Conservation (phyloP, 2,797 vertebrate species). For the Pangasius krempfi region DNA sequence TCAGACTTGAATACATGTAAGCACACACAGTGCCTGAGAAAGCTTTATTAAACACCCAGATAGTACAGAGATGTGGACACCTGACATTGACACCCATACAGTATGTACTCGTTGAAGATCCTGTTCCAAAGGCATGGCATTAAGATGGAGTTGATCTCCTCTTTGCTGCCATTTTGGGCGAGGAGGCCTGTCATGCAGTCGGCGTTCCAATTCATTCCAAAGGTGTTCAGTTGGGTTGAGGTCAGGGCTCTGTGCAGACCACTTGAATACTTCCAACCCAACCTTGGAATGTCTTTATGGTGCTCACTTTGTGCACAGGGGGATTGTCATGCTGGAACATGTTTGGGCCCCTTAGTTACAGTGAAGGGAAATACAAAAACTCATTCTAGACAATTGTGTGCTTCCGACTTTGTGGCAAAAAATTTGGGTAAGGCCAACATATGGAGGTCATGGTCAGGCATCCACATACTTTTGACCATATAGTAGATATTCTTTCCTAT, state of each 20-base stretch:
- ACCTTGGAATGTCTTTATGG: not conserved
- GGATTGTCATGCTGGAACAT: not conserved
- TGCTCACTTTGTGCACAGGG: not conserved
- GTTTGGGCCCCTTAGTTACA: not conserved
- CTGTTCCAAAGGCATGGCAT: not conserved
- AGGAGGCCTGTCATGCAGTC: not conserved
- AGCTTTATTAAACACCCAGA: constrained; percentile 3
- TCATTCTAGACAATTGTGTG: not conserved
- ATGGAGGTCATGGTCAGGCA: not conserved
- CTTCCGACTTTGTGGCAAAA: not conserved
- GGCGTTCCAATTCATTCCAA: not conserved
- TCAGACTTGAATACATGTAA: constrained; percentile 60
- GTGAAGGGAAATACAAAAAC: no score
- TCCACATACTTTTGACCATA: not conserved
- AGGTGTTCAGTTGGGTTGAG: not conserved
- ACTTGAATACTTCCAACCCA: not conserved
- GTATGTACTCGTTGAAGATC: not conserved
- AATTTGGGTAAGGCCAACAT: not conserved
- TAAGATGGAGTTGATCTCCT: not conserved
- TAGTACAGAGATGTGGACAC: not conserved
- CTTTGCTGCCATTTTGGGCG: not conserved
- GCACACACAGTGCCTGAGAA: constrained; percentile 39
- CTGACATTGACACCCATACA: not conserved
- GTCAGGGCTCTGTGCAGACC: not conserved
- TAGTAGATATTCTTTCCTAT: not conserved